Base-by-base conservation (phyloP, 2,797 vertebrate species). In the Danio kyathit region DNA sequence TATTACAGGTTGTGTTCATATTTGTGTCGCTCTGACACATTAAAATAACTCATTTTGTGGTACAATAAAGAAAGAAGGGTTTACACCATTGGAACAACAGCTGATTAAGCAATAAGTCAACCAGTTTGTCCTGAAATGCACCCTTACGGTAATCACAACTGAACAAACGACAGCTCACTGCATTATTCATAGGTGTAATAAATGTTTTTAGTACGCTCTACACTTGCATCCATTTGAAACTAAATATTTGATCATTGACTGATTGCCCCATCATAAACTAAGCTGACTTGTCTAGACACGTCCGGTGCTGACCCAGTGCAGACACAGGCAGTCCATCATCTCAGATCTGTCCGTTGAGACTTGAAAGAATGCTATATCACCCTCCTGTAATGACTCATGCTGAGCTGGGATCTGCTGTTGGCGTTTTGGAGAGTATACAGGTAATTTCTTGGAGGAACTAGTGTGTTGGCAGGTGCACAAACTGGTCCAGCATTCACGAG, bases 341-440 rank as follows among this genome's bases (percentile, higher is more conserved):
- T 59, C 51, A 51, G 7, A 60, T 19, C 43, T 17, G 19, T 13
- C 19, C 21, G 13, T 2, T 60, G 38, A 41, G 17, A 49, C 80
- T 72, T 79, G 56, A 61, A 3, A 29, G 52, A 77, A 52, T 11
- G 54, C 54, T 63, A n/a, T 43, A 60, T 71, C 19, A 21, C 60
- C 29, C 51, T 63, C 7, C 70, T 48, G 19, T 9, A 54, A 61
- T 41, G 66, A 76, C 7, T 40, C 41, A 21, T 43, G 49, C 41
- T 16, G 6, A 40, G 51, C 59, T n/a, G 16, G 65, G 59, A 48
- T 49, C 38, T 78, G 71, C 51, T 40, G 16, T 41, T 19, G 11
- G 52, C 40, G 13, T 52, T 74, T 79, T 72, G 73, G 63, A 70
- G 57, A 80, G 63, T 48, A 72, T 84, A 63, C 74, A 80, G 74